Base-by-base conservation (phyloP, 2,797 vertebrate species). In the Buphagus erythrorhynchus region DNA sequence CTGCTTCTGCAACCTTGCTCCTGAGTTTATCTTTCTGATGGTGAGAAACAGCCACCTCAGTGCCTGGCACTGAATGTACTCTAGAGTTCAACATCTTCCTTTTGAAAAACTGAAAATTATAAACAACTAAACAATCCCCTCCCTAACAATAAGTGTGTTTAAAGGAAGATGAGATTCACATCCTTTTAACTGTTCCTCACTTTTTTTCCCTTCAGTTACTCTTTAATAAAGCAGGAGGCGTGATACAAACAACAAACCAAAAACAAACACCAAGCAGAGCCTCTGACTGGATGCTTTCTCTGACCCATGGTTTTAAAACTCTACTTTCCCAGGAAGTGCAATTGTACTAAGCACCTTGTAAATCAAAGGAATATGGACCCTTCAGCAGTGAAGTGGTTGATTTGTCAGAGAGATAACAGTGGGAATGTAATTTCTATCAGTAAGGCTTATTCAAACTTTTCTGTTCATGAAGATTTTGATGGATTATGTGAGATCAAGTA, bases 401-500 rank as follows among this genome's bases (percentile, higher is more conserved):
- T 85, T 94, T 92, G 43, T 80, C 57, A 68, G 82, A 33, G 67
- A 94, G 84, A 94, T n/a, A 68, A 84, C 42, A 57, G 40, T 8
- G 5, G 40, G 33, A 85, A 71, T 87, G 51, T 61, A 84, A 83
- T 94, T 97, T 84, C 93, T 95, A 71, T 43, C 81, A 51, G 65
- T 74, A 57, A 69, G 33, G 28, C 62, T 87, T 75, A 79, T 87
- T 71, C 55, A 58, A n/a, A 20, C n/a, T 97, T 86, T 79, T 69
- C 81, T 87, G 12, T 33, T 93, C 42, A 51, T 79, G 52, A 90
- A 95, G 55, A 82, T 68, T 90, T 93, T 79, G 79, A 87, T 82
- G 82, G 91, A 88, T 96, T 95, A 75, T 42, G 63, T 86, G 90
- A 94, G 68, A 84, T 59, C 67, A 84, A 92, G 69, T 28, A 59